Evolutionary conservation across 2,797 vertebrate species (phyloP).

Genomic region (Manis pentadactyla): DNA sequence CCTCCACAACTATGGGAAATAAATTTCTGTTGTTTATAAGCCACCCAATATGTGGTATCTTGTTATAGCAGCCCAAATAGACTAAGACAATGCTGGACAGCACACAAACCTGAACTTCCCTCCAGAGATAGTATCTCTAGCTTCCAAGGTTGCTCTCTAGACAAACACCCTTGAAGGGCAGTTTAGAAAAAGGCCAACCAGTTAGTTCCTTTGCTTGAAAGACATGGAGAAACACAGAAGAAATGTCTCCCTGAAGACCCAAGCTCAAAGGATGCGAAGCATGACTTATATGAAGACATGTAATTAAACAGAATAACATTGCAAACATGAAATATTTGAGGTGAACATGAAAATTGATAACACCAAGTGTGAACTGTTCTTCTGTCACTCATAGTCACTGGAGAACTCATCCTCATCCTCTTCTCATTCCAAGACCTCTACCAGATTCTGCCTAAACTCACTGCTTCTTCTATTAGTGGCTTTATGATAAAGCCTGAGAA

Average conservation of each 20-base stretch:
- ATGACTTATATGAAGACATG: neutral
- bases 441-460: neutral
- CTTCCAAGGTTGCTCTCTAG: neutral
- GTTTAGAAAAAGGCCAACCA: neutral
- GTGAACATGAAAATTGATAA: neutral
- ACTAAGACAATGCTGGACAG: neutral
- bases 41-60: neutral
- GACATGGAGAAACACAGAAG: neutral
- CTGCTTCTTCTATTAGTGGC: neutral
- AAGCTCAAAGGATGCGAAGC: neutral
- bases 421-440: neutral
- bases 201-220: neutral
- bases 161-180: neutral
- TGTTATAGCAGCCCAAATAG: neutral
- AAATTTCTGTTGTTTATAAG: neutral
- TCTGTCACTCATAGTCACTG: neutral
- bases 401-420: neutral
- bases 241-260: neutral
- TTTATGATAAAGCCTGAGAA: neutral
- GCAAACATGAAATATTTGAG: neutral
- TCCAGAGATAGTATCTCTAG: neutral
- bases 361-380: neutral
- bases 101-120: slow-evolving; percentile 27
- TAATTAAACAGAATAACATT: neutral
- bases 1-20: neutral